These are phyloP conservation scores for Bursaphelenchus mucronatus DNA, from an alignment of 1,140 invertebrate species.

Conservation along the genomic window DNA sequence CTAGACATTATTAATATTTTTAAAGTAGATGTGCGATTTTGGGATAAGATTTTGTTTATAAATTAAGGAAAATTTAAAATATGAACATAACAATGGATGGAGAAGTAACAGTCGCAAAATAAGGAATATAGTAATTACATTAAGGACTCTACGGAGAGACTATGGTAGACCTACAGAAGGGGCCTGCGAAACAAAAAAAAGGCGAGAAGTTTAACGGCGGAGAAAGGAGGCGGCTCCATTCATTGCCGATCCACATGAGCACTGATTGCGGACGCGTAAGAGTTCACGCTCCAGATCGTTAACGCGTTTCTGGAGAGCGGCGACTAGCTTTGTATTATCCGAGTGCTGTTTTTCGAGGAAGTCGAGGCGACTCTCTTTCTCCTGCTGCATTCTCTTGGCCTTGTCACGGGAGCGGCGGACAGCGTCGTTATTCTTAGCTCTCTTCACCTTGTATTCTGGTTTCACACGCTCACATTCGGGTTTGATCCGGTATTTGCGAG, in stretches of 20 bases:
- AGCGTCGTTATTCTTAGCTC: constrained; percentile 44
- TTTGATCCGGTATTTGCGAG: constrained; percentile 43
- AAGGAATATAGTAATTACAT: too few relatives aligned
- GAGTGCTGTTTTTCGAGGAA: constrained; percentile 28
- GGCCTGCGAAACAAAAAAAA: too few relatives aligned
- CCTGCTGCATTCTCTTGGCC: constrained; percentile 33
- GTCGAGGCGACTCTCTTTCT: constrained; percentile 30
- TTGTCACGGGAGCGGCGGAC: constrained; percentile 39
- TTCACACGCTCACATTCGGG: constrained; percentile 35
- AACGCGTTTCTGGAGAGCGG: constrained; percentile 6
- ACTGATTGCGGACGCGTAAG: constrained; percentile 7
- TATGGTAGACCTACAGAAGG: too few relatives aligned
- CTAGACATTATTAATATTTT: too few relatives aligned
- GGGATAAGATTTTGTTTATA: too few relatives aligned
- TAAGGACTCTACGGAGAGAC: too few relatives aligned
- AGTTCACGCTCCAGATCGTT: constrained; percentile 14
- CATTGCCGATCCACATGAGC: constrained; percentile 1
- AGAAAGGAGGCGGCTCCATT: too few relatives aligned
- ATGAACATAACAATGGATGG: too few relatives aligned
- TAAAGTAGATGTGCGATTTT: too few relatives aligned
- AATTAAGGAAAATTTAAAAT: too few relatives aligned
- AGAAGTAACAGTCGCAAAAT: too few relatives aligned
- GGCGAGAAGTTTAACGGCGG: too few relatives aligned
- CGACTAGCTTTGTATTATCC: constrained; percentile 4
- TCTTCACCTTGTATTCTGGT: constrained; percentile 35